Evolutionary conservation across 2,113 vertebrate genomes (phyloP), one percentile per base, ranked within the genome.

Genomic region (Pelvicachromis taeniatus): DNA sequence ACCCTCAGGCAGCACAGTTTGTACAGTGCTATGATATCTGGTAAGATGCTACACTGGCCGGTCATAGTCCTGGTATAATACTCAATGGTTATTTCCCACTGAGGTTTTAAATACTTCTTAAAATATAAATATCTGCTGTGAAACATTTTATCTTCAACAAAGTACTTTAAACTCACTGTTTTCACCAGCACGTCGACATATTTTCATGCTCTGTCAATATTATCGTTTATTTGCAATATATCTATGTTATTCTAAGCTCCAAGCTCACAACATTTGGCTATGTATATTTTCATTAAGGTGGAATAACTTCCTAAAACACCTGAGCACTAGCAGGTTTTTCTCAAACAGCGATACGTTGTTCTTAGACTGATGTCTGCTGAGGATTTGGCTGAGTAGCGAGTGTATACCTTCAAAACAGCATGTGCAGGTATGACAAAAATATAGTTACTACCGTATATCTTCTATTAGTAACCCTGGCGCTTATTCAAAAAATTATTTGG

Each of bases 261-360:
- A 75, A 75, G 12, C 26, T 33, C 70, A 4, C 26, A 0, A 19
- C 10, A 48, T 31, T 33, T 33, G 6, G 26, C 6, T 10, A 4
- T 33, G 70, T 31, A 33, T 75, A 12, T n/a, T 75, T 13, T 73
- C 45, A n/a, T 52, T 2, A 75, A 50, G 6, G 45, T 11, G 17
- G 45, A 75, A 75, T 75, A 75, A 52, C 45, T 75, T 52, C 6
- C 45, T 52, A 75, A 13, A 52, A 75, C 48, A 33, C 10, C 45
- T 52, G 45, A 31, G 45, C 26, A 0, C 31, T 75, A 38, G 11
- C 59, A 65, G 19, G 45, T 75, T 19, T 52, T 52, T 75, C 16
- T 50, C 26, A 13, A n/a, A 75, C 26, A 75, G 0, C 26, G 0
- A 19, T 52, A 12, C 4, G 6, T 19, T 19, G 16, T 50, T 75